A percentile compares a stretch with the other conserved stretches of the same genome.
Evolutionary conservation across 2,797 vertebrate genomes (phyloP).

Genomic region (Setipinna tenuifilis): DNA sequence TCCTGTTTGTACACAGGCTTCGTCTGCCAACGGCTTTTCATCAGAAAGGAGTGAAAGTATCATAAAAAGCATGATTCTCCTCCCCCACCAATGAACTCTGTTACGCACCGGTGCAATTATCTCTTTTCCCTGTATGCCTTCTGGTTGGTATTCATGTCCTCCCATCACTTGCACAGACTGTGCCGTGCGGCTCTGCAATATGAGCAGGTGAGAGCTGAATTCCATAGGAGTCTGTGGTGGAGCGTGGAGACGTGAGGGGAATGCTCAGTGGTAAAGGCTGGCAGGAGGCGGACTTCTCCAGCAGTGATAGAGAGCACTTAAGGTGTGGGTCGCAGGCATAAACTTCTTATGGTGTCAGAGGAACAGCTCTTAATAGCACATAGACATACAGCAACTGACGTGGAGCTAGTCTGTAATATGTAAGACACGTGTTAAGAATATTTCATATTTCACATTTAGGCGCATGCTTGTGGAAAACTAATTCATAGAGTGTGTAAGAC

Average conservation of each 20-base stretch:
- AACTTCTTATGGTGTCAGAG: not conserved
- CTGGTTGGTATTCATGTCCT: constrained; percentile 8
- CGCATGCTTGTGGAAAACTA: not conserved
- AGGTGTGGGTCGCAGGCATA: not conserved
- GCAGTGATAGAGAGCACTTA: not conserved
- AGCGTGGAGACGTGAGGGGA: not conserved
- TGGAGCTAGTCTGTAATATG: no score
- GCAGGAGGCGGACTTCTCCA: not conserved
- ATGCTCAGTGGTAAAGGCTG: not conserved
- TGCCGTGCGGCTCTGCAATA: not conserved
- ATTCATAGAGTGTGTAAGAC: not conserved
- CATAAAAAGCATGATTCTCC: not conserved
- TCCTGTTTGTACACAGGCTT: not conserved
- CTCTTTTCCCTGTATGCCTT: not conserved
- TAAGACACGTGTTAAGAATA: no score
- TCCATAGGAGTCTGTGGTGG: not conserved
- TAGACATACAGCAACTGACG: not conserved
- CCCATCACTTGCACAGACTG: not conserved
- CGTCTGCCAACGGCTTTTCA: not conserved
- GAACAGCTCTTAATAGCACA: not conserved
- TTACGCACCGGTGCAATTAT: not conserved
- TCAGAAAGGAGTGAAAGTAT: not conserved
- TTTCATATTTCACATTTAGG: not conserved
- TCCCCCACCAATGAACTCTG: not conserved
- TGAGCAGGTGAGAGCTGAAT: not conserved